Evolutionary conservation across 1,140 invertebrate species (phyloP), one percentile per base, ranked within the genome.

Genomic region (Polyergus mexicanus): DNA sequence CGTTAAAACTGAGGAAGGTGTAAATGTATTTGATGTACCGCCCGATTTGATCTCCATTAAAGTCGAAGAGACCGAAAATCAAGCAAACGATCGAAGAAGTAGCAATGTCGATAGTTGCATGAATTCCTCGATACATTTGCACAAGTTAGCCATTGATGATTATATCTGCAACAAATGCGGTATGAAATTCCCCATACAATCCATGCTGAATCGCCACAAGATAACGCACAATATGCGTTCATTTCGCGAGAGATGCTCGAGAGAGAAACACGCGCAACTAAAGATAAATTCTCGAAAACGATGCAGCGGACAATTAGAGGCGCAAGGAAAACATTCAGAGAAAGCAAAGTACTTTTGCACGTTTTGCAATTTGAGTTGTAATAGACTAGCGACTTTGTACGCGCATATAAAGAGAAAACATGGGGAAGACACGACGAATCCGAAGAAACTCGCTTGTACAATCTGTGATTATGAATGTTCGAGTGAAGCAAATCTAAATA

Each of bases 181-280:
- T 10, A 66, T 93, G 22, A 91, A 92, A 54, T 95, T 95, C 58
- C 92, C 93, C 0, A 13, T 91, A n/a, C 85, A 88, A 8, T 88
- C 13, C 3, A 93, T 94, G 89, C 74, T 95, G 28, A 88, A 88
- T 19, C 89, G 92, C 56, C 94, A 95, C 58, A 91, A 87, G 44
- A 65, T 86, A 0, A 88, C 86, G 0, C 92, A 94, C 32, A 81
- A 72, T 1, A 2, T 84, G 54, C 25, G 51, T 65, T 19, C 72
- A 16, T 10, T 86, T 6, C 44, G 47, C 7, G 63, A 35, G 5
- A 72, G 69, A 47, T 66, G 38, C 10, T 2, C 5, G 51, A 76
- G 11, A 25, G 2, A 25, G 0, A 58, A 35, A 0, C 44, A 32
- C 11, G 0, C 16, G 2, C 13, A 5, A 7, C 11, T 19, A 28